A percentile compares a stretch with the other conserved stretches of the same genome.
phyloP scores from a whole-genome alignment of 2,113 vertebrate species.

The Hyaena hyaena region DNA sequence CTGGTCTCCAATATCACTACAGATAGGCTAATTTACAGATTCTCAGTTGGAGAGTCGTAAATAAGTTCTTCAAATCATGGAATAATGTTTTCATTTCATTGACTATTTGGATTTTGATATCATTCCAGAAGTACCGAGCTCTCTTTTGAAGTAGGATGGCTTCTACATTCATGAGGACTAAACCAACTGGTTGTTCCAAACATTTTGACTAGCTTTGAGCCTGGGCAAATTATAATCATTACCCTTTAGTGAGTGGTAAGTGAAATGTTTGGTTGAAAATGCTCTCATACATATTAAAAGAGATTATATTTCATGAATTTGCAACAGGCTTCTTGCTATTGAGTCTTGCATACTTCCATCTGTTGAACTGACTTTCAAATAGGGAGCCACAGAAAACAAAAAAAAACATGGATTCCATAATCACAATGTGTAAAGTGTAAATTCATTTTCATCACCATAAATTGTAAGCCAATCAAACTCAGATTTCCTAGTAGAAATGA shows the following conservation, averaged over 20 bases:
- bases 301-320: conserved; percentile 52
- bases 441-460: neutral
- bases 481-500: neutral
- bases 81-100: neutral
- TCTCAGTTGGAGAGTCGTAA: neutral
- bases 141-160: neutral
- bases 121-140: neutral
- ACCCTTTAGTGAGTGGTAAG: neutral
- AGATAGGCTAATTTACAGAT: neutral
- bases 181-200: neutral
- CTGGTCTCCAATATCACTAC: neutral
- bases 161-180: neutral
- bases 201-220: neutral
- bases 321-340: neutral
- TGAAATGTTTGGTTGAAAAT: neutral
- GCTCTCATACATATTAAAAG: conserved; percentile 19
- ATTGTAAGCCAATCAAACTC: neutral
- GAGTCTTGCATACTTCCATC: neutral
- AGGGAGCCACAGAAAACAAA: neutral
- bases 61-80: neutral
- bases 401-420: neutral
- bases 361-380: neutral
- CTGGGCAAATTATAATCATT: neutral
- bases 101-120: neutral
- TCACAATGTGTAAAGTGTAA: neutral